These are phyloP conservation scores for Opisthograptis luteolata DNA, from an alignment of 2,888 invertebrate species.

Conservation along the genomic window DNA sequence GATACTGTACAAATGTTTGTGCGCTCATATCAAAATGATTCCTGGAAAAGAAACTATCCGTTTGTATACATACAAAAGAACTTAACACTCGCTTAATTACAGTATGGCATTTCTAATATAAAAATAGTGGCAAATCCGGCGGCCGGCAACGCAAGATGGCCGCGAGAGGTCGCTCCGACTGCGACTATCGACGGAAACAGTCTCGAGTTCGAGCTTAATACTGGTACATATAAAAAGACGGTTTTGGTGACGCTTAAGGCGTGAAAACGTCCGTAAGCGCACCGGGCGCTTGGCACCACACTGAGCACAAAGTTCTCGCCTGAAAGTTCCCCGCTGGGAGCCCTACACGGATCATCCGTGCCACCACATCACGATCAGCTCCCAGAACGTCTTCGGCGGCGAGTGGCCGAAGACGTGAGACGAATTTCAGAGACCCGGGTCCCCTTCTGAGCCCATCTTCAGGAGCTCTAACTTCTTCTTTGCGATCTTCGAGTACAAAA, in stretches of 20 bases:
- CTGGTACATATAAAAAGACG: constrained; percentile 75
- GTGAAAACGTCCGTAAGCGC: constrained; percentile 69
- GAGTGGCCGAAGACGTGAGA: constrained; percentile 88
- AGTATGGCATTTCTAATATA: constrained; percentile 73
- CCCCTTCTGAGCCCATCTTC: constrained; percentile 92
- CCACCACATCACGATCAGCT: constrained; percentile 84
- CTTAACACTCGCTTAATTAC: constrained; percentile 60
- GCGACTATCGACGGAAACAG: constrained; percentile 75
- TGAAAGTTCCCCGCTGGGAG: constrained; percentile 70
- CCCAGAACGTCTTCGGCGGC: constrained; percentile 87
- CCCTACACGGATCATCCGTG: constrained; percentile 80
- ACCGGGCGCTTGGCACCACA: constrained; percentile 77
- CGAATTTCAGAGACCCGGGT: constrained; percentile 88
- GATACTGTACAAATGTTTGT: constrained; percentile 79
- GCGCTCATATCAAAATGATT: constrained; percentile 78
- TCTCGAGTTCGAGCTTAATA: constrained; percentile 64
- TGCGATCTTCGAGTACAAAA: constrained; percentile 95
- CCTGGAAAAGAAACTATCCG: constrained; percentile 63
- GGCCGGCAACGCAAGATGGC: constrained; percentile 66
- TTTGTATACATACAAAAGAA: constrained; percentile 65
- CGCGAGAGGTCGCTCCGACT: constrained; percentile 57
- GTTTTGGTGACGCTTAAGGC: constrained; percentile 71
- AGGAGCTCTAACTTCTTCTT: constrained; percentile 95
- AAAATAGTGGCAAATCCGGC: constrained; percentile 75
- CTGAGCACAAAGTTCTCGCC: constrained; percentile 81